Evolutionary conservation across 2,797 vertebrate species (phyloP), one percentile per base, ranked within the genome.

Genomic region (Pogonophryne albipinna): DNA sequence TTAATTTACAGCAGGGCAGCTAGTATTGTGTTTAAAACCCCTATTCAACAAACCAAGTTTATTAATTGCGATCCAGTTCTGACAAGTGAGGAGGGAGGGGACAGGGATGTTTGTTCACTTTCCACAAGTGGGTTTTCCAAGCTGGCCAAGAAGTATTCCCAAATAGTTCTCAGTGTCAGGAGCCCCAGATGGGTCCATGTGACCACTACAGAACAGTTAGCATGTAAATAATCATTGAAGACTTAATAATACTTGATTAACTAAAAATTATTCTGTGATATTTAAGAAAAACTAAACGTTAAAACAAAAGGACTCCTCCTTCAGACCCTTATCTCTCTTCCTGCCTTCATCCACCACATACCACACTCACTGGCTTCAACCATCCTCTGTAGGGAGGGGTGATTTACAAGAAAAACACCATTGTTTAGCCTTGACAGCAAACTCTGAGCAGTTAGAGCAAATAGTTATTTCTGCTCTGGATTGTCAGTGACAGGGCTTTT

Each of bases 351-450:
- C 66, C 49, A 51, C 51, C 60, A 73, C 63, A 74, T 61, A 58
- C 11, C 63, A 57, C 42, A 58, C 50, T 64, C n/a, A 13, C 57
- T 78, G 60, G 63, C 34, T 60, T 80, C 50, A 44, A 49, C 67
- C 38, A 20, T 69, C 56, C 55, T 31, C 56, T 69, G 49, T 11
- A 6, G 70, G 60, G 80, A 71, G 68, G 67, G 52, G 34, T 27
- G 64, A 71, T n/a, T 70, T 55, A 73, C 64, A 82, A 89, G 76
- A 82, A 89, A 83, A 89, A 90, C 88, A 89, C 88, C 83, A 88
- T 89, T 90, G 86, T 92, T 73, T 82, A 1, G 74, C 17, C 58
- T 46, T 59, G 68, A 88, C 80, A 83, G 74, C 71, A 42, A 83
- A 74, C 76, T 60, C 59, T n/a, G 34, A 38, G 62, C 71, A 71